phyloP scores from a whole-genome alignment of 2,797 vertebrate genomes.

The Rousettus madagascariensis region DNA sequence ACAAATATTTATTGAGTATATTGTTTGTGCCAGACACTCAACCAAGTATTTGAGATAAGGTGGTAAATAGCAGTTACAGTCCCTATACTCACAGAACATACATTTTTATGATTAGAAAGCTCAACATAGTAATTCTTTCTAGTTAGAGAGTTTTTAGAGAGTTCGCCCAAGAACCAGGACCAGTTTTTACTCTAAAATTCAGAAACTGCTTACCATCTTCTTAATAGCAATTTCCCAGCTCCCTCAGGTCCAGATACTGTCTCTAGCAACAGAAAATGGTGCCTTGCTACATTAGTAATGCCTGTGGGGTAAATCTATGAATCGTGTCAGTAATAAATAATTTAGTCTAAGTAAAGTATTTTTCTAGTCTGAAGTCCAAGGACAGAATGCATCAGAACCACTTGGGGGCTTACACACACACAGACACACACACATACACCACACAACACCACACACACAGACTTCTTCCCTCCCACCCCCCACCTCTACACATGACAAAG shows the following conservation, averaged over 20 bases:
- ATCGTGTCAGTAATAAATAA: slow-evolving; percentile 2
- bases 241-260: neutral
- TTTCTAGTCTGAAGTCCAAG: neutral
- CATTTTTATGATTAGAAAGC: neutral
- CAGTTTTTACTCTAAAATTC: slow-evolving; percentile 16
- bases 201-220: neutral
- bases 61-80: neutral
- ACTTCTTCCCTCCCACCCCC: neutral
- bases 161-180: neutral
- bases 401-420: neutral
- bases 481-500: neutral
- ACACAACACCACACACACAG: neutral
- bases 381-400: neutral
- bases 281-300: neutral
- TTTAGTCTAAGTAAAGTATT: neutral
- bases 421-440: neutral
- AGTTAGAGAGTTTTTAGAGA: neutral
- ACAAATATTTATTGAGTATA: neutral
- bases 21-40: neutral
- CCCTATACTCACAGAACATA: neutral
- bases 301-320: neutral
- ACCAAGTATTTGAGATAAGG: neutral
- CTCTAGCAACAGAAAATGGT: slow-evolving; percentile 4
- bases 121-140: neutral
- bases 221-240: neutral